Conservation (phyloP, 2,797 vertebrate species). For the Sebastes alutus region DNA sequence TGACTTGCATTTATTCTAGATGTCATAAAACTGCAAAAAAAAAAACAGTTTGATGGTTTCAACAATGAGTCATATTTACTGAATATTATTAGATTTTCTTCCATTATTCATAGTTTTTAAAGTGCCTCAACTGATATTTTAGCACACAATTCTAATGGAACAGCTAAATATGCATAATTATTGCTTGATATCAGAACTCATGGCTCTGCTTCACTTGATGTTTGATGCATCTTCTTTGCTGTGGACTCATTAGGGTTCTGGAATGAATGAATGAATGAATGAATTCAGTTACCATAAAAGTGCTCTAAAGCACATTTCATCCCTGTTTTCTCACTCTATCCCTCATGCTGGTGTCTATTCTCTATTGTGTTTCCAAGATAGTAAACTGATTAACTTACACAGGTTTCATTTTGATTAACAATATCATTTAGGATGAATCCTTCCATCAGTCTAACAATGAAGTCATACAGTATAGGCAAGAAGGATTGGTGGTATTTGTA, state of each 20-base stretch:
- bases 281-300: not conserved
- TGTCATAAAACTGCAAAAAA: not conserved
- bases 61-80: slow-evolving; percentile 7
- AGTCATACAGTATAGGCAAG: not conserved
- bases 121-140: not conserved
- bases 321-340: not conserved
- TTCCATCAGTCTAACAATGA: not conserved
- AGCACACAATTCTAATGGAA: not conserved
- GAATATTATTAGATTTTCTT: not conserved
- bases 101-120: slow-evolving; percentile 8
- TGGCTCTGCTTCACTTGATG: not conserved
- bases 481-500: not conserved
- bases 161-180: slow-evolving; percentile 7
- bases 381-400: not conserved
- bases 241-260: not conserved
- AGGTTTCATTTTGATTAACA: not conserved
- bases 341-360: not conserved
- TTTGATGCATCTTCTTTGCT: slow-evolving; percentile 15
- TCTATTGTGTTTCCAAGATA: not conserved
- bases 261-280: not conserved
- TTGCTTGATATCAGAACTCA: slow-evolving; percentile 15
- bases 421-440: not conserved
- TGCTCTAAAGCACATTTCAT: not conserved
- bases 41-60: not conserved
- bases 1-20: not conserved